These are phyloP conservation scores for Malurus melanocephalus DNA, from an alignment of 2,113 vertebrate species.

Conservation along the genomic window DNA sequence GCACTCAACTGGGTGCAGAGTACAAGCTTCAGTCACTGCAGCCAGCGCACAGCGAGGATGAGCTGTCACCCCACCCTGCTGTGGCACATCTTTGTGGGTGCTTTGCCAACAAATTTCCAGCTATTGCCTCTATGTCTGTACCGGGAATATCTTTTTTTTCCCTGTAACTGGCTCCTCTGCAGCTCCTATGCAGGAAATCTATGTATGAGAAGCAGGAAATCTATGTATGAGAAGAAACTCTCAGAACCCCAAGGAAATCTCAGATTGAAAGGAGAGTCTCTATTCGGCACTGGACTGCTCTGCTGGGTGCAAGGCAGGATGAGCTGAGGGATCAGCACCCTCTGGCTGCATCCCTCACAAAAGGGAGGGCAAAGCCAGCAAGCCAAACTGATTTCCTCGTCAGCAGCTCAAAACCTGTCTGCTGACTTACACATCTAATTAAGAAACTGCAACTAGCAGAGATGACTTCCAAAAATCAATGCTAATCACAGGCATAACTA, in stretches of 20 bases:
- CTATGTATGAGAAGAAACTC: background rate
- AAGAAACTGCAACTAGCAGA: background rate
- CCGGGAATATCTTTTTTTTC: background rate
- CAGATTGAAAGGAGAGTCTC: background rate
- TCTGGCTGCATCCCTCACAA: background rate
- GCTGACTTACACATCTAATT: background rate
- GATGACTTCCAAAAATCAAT: background rate
- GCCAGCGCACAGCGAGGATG: fast-evolving
- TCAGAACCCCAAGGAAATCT: background rate
- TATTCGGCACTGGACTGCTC: background rate
- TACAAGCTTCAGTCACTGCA: background rate
- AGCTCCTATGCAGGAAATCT: background rate
- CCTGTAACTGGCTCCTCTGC: background rate
- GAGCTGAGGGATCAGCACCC: background rate
- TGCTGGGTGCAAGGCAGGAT: background rate
- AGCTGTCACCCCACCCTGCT: background rate
- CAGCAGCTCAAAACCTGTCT: background rate
- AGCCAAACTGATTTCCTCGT: background rate
- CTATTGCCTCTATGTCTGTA: fast-evolving
- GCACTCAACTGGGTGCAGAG: background rate
- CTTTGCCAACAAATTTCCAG: background rate
- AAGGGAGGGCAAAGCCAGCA: background rate
- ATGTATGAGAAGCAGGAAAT: background rate
- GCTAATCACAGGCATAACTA: background rate
- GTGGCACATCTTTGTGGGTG: fast-evolving